Conservation (phyloP, 2,797 vertebrate genomes). For the Toxotes lorentzi region DNA sequence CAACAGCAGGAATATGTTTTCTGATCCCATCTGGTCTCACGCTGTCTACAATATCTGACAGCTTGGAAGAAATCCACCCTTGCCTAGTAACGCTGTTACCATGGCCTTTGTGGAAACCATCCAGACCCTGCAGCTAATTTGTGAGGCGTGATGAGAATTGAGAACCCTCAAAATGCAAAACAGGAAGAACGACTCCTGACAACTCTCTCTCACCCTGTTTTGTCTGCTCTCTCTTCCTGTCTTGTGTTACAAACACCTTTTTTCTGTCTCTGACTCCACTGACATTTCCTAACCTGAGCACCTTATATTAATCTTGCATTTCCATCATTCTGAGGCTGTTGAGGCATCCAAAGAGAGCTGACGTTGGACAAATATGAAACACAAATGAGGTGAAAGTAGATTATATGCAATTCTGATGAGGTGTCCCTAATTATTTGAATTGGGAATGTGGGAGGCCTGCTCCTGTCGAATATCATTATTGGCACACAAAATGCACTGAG, state of each 20-base stretch:
- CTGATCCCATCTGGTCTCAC: constrained; percentile 48
- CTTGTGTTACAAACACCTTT: not conserved
- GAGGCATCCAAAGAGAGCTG: not conserved
- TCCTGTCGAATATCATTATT: not conserved
- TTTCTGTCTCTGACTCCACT: constrained; percentile 16
- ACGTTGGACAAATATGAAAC: constrained; percentile 18
- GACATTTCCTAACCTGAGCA: constrained; percentile 17
- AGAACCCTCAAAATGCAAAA: constrained; percentile 77
- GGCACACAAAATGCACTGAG: not conserved
- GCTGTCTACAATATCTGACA: constrained; percentile 53
- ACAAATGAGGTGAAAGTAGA: constrained; percentile 39
- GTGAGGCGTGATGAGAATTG: constrained; percentile 76
- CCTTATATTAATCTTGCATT: constrained; percentile 17
- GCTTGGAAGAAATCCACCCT: constrained; percentile 50
- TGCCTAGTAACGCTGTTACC: constrained; percentile 80
- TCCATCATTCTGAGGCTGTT: not conserved
- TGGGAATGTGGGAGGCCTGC: not conserved
- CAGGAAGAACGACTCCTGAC: constrained; percentile 38
- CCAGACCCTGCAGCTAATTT: constrained; percentile 69
- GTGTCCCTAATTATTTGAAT: constrained; percentile 21
- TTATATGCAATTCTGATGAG: constrained; percentile 27
- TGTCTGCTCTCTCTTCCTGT: constrained; percentile 11
- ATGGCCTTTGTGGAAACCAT: constrained; percentile 77
- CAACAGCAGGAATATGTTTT: constrained; percentile 33
- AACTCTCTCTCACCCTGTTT: constrained; percentile 20